Conservation (phyloP, 2,113 vertebrate species). For the Hyperopisus bebe region DNA sequence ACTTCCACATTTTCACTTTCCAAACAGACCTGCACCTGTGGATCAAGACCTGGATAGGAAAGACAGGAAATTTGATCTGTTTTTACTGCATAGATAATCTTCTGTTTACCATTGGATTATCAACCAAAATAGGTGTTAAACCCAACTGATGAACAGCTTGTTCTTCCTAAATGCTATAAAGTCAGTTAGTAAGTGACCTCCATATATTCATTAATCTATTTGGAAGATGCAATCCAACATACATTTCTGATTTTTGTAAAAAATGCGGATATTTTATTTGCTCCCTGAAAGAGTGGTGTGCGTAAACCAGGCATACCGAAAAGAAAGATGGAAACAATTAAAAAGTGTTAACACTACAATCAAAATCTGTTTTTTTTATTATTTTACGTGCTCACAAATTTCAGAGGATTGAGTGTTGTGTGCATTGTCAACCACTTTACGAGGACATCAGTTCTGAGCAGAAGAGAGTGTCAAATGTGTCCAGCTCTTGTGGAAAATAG, state of each 20-base stretch:
- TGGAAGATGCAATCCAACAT: background rate
- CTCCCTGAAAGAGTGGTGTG: background rate
- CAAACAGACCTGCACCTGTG: background rate
- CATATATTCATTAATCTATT: background rate
- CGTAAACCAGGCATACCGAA: background rate
- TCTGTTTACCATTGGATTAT: background rate
- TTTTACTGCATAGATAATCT: background rate
- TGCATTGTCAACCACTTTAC: background rate
- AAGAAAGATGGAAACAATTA: background rate
- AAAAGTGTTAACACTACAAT: background rate
- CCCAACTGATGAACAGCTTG: background rate
- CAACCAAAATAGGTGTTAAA: background rate
- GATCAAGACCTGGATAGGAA: background rate
- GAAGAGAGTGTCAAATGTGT: background rate
- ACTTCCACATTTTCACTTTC: background rate
- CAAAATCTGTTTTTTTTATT: background rate
- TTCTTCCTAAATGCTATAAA: background rate
- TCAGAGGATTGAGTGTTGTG: background rate
- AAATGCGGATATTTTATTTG: background rate
- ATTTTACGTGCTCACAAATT: background rate
- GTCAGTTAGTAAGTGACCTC: background rate
- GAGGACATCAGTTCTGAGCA: background rate
- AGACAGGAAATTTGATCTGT: background rate
- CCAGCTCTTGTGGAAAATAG: background rate
- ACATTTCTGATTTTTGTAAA: background rate